Conservation (phyloP, 2,797 vertebrate species). For the Aratinga solstitialis region DNA sequence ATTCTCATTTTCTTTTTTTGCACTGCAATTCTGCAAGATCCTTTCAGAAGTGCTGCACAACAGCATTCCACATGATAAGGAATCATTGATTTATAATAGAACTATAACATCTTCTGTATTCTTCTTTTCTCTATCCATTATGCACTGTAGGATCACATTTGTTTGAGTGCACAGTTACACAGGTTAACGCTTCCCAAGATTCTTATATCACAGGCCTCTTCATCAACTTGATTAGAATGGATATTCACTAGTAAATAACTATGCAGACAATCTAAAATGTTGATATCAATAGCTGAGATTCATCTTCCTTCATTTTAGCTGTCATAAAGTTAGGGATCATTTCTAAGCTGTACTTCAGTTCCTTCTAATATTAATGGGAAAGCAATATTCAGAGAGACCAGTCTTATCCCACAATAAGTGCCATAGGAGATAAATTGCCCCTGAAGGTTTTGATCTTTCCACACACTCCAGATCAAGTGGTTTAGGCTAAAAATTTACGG, state of each 20-base stretch:
- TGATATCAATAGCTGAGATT: background rate
- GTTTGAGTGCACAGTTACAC: background rate
- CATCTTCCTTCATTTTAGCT: background rate
- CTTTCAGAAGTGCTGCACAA: background rate
- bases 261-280: background rate
- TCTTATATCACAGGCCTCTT: background rate
- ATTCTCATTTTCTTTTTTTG: background rate
- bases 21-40: background rate
- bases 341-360: background rate
- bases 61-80: background rate
- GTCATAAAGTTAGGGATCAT: background rate
- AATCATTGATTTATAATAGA: background rate
- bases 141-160: background rate
- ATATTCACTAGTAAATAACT: background rate
- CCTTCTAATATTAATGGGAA: background rate
- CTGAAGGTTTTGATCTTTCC: background rate
- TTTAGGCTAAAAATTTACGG: background rate
- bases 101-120: background rate
- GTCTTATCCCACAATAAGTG: background rate
- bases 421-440: background rate
- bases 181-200: background rate
- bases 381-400: background rate
- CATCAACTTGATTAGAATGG: background rate
- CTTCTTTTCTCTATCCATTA: background rate
- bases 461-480: background rate